A percentile compares a stretch with the other conserved stretches of the same genome.
Conservation (phyloP, 1,140 invertebrate species). For the Caenorhabditis remanei region DNA sequence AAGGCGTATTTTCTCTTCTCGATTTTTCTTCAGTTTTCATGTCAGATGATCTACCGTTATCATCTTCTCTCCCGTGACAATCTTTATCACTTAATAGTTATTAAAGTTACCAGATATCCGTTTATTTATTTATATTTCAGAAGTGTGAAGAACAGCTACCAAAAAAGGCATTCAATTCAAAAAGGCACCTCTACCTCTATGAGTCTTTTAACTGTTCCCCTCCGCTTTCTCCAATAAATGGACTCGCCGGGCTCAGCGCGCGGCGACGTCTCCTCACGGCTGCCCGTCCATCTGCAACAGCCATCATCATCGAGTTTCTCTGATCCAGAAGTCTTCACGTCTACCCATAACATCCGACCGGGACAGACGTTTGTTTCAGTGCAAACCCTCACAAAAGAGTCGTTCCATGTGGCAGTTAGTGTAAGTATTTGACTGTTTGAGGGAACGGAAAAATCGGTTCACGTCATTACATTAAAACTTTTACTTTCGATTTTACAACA, state of each 20-base stretch:
- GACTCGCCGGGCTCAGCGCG: constrained; percentile 63
- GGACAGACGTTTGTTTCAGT: constrained; percentile 75
- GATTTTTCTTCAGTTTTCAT: constrained; percentile 12
- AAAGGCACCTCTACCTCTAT: constrained; percentile 21
- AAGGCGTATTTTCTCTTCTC: neutral
- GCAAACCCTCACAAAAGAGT: constrained; percentile 82
- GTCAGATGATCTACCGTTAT: constrained; percentile 46
- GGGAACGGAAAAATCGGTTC: neutral
- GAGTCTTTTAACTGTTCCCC: constrained; percentile 50
- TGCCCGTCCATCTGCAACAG: constrained; percentile 62
- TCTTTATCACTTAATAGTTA: constrained; percentile 13
- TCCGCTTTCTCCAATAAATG: constrained; percentile 55
- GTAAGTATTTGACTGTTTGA: constrained; percentile 76
- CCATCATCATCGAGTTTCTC: constrained; percentile 57
- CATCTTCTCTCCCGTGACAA: neutral
- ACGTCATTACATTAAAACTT: constrained; percentile 41
- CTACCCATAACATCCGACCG: constrained; percentile 44
- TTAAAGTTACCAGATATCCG: neutral
- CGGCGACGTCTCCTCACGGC: constrained; percentile 53
- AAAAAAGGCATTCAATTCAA: neutral
- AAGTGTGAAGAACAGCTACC: constrained; percentile 20
- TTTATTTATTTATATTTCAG: neutral
- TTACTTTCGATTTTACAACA: constrained; percentile 22
- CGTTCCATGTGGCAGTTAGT: constrained; percentile 83
- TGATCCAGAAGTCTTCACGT: constrained; percentile 50